Evolutionary conservation across 2,113 vertebrate genomes (phyloP).

Genomic region (Candoia aspera): DNA sequence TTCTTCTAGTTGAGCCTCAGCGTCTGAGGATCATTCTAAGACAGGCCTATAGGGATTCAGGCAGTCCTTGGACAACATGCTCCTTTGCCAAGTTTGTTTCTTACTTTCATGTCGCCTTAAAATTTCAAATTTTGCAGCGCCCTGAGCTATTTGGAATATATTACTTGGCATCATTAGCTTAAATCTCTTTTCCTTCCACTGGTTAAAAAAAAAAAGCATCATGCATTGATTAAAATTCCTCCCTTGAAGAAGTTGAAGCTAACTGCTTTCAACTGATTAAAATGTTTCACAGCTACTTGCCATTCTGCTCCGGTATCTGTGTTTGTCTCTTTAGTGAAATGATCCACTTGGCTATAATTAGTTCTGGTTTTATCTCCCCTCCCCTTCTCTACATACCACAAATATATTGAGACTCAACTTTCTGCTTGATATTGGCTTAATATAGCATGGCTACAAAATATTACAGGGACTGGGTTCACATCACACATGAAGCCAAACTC

Average conservation of each 20-base stretch:
- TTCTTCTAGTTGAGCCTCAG: background rate
- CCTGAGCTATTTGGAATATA: slow-evolving; percentile 15
- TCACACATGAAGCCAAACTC: background rate
- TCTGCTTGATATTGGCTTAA: background rate
- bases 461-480: background rate
- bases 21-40: background rate
- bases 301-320: slow-evolving; percentile 18
- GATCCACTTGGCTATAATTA: slow-evolving; percentile 33
- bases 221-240: slow-evolving; percentile 33
- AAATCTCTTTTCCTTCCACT: slow-evolving; percentile 13
- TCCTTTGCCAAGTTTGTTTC: background rate
- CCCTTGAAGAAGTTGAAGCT: slow-evolving; percentile 3
- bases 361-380: slow-evolving; percentile 33
- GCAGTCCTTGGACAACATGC: background rate
- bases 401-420: background rate
- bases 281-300: slow-evolving; percentile 39
- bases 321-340: slow-evolving; percentile 26
- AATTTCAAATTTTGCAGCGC: slow-evolving; percentile 22
- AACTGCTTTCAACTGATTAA: slow-evolving; percentile 25
- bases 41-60: background rate
- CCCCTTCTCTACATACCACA: background rate
- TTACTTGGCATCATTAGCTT: background rate
- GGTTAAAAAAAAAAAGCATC: slow-evolving; percentile 23
- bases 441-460: background rate
- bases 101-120: background rate